Conservation (phyloP, 2,888 invertebrate genomes). For the Dilophus febrilis region DNA sequence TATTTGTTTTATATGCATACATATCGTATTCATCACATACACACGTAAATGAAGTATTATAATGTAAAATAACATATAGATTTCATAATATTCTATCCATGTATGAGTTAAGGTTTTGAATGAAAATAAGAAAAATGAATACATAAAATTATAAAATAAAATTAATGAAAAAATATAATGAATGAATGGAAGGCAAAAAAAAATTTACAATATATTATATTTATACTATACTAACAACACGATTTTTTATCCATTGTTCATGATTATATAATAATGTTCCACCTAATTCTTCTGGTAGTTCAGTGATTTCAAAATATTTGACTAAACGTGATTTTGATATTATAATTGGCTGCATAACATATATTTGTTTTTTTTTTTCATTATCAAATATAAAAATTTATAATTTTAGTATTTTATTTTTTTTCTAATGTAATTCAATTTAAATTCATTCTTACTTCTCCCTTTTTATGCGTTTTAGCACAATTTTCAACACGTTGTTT, state of each 20-base stretch:
- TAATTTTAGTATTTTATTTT: neutral
- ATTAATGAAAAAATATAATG: no score
- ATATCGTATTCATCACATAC: no score
- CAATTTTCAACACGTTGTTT: conserved; percentile 54
- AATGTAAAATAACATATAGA: no score
- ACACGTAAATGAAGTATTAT: no score
- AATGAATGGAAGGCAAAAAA: no score
- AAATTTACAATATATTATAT: no score
- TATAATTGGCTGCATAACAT: conserved; percentile 43
- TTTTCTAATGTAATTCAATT: neutral
- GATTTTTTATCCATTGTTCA: conserved; percentile 54
- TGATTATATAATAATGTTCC: conserved; percentile 56
- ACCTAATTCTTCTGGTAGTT: conserved; percentile 55
- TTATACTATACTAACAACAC: conserved; percentile 49
- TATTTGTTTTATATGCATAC: no score
- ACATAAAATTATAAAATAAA: no score
- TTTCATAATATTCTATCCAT: no score
- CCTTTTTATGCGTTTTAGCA: conserved; percentile 40
- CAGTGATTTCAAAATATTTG: conserved; percentile 47
- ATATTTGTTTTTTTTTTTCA: no score
- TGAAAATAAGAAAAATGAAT: no score
- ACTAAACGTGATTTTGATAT: conserved; percentile 49
- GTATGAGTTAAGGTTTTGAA: no score
- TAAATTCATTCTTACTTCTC: conserved; percentile 34
- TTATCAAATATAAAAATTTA: neutral